Conservation (phyloP, 37 sponge, comb jelly and placozoan genomes). For the Oopsacas minuta region DNA sequence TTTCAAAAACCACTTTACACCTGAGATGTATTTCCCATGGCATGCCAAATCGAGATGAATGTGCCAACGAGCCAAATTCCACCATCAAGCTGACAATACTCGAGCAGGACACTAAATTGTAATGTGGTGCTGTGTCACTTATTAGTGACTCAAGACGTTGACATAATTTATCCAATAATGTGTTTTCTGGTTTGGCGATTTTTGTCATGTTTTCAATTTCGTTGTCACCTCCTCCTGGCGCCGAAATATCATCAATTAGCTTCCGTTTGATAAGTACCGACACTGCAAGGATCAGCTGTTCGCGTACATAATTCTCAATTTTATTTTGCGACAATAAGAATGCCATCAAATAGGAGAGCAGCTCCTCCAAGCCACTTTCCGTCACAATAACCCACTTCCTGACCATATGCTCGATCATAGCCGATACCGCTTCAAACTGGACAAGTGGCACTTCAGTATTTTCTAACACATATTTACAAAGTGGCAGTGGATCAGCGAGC, state of each 20-base stretch:
- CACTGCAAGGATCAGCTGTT: background rate
- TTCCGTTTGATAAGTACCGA: background rate
- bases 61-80: background rate
- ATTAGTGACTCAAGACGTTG: background rate
- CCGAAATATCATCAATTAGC: background rate
- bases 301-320: constrained; percentile 1
- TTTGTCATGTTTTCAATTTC: background rate
- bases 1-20: constrained; percentile 4
- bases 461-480: constrained; percentile 3
- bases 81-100: constrained; percentile 16
- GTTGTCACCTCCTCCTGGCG: background rate
- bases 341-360: background rate
- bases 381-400: background rate
- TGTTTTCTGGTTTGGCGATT: background rate
- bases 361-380: background rate
- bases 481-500: background rate
- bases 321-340: background rate
- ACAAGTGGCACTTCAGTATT: background rate
- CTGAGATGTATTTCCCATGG: background rate
- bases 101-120: background rate
- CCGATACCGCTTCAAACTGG: background rate
- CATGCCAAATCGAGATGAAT: background rate
- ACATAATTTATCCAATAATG: background rate
- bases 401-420: constrained; percentile 2
- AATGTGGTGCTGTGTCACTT: background rate